These are phyloP conservation scores for Amniataba percoides DNA, from an alignment of 2,797 vertebrate genomes.

Conservation along the genomic window DNA sequence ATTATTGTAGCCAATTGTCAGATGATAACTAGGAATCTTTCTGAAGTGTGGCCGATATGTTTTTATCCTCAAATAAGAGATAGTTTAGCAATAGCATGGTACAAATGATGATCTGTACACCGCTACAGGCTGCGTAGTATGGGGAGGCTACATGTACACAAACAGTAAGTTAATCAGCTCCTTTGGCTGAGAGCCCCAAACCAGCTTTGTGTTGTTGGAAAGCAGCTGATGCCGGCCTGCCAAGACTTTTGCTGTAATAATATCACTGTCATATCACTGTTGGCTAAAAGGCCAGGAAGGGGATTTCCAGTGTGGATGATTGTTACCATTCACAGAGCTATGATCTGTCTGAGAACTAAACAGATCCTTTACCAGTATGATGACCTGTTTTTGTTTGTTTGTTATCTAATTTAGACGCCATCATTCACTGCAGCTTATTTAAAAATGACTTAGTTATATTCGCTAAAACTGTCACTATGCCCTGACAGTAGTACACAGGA, in stretches of 20 bases:
- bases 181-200: conserved; percentile 42
- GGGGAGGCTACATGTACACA: conserved; percentile 30
- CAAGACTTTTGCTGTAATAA: conserved; percentile 61
- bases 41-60: neutral
- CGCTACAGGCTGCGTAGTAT: neutral
- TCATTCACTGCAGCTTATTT: no score
- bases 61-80: conserved; percentile 13
- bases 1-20: neutral
- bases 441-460: no score
- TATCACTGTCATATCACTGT: conserved; percentile 58
- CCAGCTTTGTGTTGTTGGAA: conserved; percentile 67
- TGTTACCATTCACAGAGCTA: conserved; percentile 27
- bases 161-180: conserved; percentile 36
- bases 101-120: neutral
- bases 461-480: no score
- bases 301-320: conserved; percentile 66
- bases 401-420: neutral
- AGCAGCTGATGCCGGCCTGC: conserved; percentile 53
- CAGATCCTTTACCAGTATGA: neutral
- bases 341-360: conserved; percentile 40
- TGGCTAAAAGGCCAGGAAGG: conserved; percentile 45
- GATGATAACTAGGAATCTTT: conserved; percentile 1
- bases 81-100: neutral
- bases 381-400: neutral
- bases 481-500: no score